Conservation (phyloP, 2,888 invertebrate species). For the Euphydryas editha region DNA sequence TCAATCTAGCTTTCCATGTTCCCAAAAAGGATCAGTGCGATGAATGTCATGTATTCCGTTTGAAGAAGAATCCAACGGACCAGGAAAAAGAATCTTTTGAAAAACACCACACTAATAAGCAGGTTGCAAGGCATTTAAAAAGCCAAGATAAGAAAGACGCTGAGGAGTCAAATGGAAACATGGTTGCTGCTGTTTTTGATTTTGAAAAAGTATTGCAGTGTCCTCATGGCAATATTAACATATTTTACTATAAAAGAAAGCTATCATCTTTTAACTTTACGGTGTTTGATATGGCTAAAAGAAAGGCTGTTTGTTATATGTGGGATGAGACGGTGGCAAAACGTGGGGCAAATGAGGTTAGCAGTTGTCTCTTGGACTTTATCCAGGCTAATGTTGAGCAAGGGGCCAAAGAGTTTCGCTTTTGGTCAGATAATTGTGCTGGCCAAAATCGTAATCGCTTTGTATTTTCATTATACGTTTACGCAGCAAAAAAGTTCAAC, state of each 20-base stretch:
- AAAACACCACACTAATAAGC: not conserved
- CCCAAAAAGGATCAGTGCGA: not conserved
- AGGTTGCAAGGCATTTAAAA: not conserved
- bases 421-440: slow-evolving; percentile 35
- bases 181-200: not conserved
- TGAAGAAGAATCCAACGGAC: not conserved
- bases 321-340: slow-evolving; percentile 32
- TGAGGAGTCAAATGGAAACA: not conserved
- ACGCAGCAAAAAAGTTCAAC: slow-evolving; percentile 5
- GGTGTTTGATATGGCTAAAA: slow-evolving; percentile 13
- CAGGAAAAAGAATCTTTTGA: not conserved
- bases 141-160: not conserved
- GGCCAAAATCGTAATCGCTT: slow-evolving; percentile 37
- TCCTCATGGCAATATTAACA: not conserved
- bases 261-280: not conserved
- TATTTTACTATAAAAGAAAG: not conserved
- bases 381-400: slow-evolving; percentile 17
- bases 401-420: slow-evolving; percentile 31
- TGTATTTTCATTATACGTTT: slow-evolving; percentile 32
- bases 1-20: not conserved
- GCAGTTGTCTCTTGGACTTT: slow-evolving; percentile 31
- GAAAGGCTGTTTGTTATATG: slow-evolving; percentile 32
- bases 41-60: not conserved
- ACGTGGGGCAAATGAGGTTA: slow-evolving; percentile 34
- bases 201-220: not conserved